phyloP scores from a whole-genome alignment of 2,113 vertebrate species.

The Emydura subglobosa region DNA sequence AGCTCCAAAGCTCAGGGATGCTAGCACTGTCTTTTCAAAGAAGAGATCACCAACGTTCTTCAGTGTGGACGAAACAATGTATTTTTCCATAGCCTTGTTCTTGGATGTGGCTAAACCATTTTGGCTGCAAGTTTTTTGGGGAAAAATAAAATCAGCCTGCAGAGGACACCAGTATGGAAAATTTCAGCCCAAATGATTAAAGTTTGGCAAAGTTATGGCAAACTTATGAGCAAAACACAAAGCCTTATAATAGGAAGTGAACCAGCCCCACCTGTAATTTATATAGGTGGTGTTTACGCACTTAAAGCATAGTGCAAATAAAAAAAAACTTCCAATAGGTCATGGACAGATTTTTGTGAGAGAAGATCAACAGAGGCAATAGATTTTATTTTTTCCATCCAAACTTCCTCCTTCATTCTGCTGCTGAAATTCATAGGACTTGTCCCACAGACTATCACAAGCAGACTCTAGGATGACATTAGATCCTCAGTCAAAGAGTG shows the following conservation, averaged over 20 bases:
- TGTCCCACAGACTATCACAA: conserved; percentile 48
- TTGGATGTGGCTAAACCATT: neutral
- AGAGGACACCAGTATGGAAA: neutral
- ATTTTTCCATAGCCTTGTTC: neutral
- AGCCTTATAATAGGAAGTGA: no score
- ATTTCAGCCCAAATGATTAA: neutral
- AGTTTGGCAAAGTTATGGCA: no score
- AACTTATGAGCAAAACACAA: no score
- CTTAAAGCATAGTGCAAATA: neutral
- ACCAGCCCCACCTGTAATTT: no score
- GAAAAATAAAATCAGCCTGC: neutral
- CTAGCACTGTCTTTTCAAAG: neutral
- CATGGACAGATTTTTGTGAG: conserved; percentile 17
- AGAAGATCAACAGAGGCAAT: neutral
- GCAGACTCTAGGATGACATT: conserved; percentile 32
- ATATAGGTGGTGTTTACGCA: neutral
- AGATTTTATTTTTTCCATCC: neutral
- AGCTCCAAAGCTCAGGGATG: neutral
- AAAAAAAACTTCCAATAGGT: neutral
- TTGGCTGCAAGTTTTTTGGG: neutral
- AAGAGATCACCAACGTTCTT: neutral
- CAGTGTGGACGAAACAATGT: neutral
- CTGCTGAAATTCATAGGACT: conserved; percentile 37
- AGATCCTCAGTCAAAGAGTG: conserved; percentile 11
- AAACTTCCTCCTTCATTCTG: neutral